Evolutionary conservation across 2,888 invertebrate genomes (phyloP), one percentile per base, ranked within the genome.

Genomic region (Plagodis pulveraria): DNA sequence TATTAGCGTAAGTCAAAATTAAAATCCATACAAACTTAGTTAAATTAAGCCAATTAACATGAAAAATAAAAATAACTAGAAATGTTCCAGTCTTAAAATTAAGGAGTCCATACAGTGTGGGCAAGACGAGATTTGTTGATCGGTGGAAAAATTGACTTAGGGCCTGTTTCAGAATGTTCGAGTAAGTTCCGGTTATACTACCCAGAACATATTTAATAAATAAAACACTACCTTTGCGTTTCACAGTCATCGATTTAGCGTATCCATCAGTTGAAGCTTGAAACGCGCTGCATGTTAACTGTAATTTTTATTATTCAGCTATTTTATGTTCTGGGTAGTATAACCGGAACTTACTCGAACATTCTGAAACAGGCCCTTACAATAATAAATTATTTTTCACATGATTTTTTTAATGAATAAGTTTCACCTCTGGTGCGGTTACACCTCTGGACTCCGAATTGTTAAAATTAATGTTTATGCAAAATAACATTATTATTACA

Each of bases 51-150:
- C 75, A 78, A 80, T 76, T 68, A 62, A 55, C 66, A 65, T 44
- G 66, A 66, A 73, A 72, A 72, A 73, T 70, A 66, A 73, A 72
- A 72, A 73, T 70, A 70, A 70, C 59, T 62, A 69, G 55, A 60
- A 10, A 9, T 66, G 74, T 72, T 71, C 75, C 81, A 81, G 83
- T 81, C 80, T 83, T 80, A 77, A 66, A 71, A 74, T 69, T 71
- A 70, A 63, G 52, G 60, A 66, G 69, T 63, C 56, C 60, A 44
- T 47, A 57, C 45, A 34, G 10, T 44, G 57, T 41, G 50, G 58
- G 59, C 64, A 64, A 61, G 52, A 53, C 52, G 56, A 56, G 51
- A 56, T 58, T 62, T 50, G 49, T 56, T 50, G 32, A 12, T 50
- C 12, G 11, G 42, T 42, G 12, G 4, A 12, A 42, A 7, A 12